These are phyloP conservation scores for Anoncus sp. DNA, from an alignment of 2,888 invertebrate species.

Conservation along the genomic window DNA sequence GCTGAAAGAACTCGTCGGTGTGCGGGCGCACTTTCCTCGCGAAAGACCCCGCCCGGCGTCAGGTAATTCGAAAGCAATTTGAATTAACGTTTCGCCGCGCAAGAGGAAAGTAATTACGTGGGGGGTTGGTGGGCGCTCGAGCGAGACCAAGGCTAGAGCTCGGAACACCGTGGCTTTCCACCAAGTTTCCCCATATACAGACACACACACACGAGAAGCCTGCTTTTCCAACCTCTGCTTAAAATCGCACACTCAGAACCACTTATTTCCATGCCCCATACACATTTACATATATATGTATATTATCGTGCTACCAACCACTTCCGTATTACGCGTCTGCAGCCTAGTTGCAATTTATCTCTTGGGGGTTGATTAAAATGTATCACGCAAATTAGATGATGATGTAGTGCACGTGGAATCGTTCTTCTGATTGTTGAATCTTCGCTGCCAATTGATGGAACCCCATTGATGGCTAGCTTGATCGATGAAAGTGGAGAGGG, in stretches of 20 bases:
- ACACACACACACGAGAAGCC: too few species aligned
- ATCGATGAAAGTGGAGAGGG: too few species aligned
- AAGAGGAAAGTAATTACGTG: constrained; percentile 79
- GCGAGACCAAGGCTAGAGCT: constrained; percentile 51
- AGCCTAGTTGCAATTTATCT: too few species aligned
- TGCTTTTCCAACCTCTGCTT: constrained; percentile 63
- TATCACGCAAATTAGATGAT: background rate
- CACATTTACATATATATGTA: constrained; percentile 61
- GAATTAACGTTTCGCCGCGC: constrained; percentile 77
- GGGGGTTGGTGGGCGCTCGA: constrained; percentile 71
- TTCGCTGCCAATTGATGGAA: too few species aligned
- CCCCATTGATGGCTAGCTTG: too few species aligned
- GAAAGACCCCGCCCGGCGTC: constrained; percentile 67
- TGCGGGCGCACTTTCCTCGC: constrained; percentile 50
- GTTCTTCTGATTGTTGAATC: too few species aligned
- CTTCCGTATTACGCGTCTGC: constrained; percentile 33
- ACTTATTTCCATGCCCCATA: too few species aligned
- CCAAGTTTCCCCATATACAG: constrained; percentile 60
- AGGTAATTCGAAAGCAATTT: constrained; percentile 80
- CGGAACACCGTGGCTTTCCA: constrained; percentile 56
- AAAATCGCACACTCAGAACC: constrained; percentile 47
- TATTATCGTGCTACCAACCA: constrained; percentile 41
- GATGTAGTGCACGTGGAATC: too few species aligned
- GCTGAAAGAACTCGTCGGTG: constrained; percentile 54
- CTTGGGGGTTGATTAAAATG: background rate